phyloP scores from a whole-genome alignment of 2,113 vertebrate species.

The Siphamia tubifer region DNA sequence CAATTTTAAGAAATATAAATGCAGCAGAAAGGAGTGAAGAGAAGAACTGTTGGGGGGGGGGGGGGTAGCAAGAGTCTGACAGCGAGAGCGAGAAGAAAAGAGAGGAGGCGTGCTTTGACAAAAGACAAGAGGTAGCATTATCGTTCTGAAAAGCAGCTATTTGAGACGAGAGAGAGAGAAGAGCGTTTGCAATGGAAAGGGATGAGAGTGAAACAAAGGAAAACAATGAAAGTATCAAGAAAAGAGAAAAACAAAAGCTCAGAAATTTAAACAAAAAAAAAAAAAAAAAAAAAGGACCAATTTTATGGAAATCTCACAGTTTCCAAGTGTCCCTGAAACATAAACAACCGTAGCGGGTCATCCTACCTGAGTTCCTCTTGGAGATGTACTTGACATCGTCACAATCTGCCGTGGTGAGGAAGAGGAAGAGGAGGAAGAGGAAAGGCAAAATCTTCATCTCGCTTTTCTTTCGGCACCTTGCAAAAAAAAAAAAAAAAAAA shows the following conservation, averaged over 20 bases:
- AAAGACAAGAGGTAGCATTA: constrained; percentile 17
- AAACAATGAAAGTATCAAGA: neutral
- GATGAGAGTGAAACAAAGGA: neutral
- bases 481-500: neutral
- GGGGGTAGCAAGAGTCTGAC: neutral
- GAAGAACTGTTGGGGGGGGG: neutral
- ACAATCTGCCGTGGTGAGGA: constrained; percentile 84
- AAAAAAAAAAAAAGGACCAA: neutral
- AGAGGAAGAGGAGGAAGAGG: constrained; percentile 82
- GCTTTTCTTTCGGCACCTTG: constrained; percentile 75
- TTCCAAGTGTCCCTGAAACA: neutral
- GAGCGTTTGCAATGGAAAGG: neutral
- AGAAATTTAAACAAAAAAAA: neutral
- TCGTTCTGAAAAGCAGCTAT: neutral
- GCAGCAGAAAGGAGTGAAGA: neutral
- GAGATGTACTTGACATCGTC: constrained; percentile 91
- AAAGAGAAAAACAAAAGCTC: neutral
- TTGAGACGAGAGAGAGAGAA: neutral
- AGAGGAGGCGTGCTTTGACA: neutral
- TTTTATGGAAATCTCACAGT: neutral
- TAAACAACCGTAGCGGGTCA: neutral
- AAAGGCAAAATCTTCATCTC: constrained; percentile 88
- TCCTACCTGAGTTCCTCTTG: constrained; percentile 97
- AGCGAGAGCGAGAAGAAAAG: neutral
- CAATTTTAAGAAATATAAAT: neutral